Conservation (phyloP, 2,888 invertebrate species). For the Schizaphis graminum region DNA sequence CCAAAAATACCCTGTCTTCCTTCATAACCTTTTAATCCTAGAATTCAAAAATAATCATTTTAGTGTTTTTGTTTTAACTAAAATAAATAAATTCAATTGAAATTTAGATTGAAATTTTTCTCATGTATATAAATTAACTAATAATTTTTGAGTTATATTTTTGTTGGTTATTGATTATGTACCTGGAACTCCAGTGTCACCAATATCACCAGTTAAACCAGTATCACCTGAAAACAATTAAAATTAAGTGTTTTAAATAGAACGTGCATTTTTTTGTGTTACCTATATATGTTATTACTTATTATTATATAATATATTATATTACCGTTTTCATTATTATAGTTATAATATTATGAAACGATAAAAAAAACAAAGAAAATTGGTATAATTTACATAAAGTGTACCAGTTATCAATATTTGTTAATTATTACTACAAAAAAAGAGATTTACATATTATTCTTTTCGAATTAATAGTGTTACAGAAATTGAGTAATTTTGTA, state of each 20-base stretch:
- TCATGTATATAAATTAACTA: not conserved
- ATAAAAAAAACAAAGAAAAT: not conserved
- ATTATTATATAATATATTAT: not conserved
- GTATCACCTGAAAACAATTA: constrained; percentile 47
- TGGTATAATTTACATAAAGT: not conserved
- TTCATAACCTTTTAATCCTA: constrained; percentile 56
- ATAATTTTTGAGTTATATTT: not conserved
- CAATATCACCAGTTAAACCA: constrained; percentile 67
- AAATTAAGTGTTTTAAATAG: not conserved
- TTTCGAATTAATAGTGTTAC: not conserved
- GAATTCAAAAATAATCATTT: not conserved
- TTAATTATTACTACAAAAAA: not conserved
- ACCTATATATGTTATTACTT: not conserved
- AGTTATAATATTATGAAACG: not conserved
- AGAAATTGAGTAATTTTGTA: not conserved
- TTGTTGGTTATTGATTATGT: constrained; percentile 43
- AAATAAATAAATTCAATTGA: not conserved
- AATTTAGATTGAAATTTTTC: not conserved
- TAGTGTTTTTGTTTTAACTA: not conserved
- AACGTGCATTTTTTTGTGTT: not conserved
- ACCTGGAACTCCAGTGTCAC: constrained; percentile 67
- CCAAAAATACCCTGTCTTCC: constrained; percentile 67
- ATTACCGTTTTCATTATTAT: not conserved
- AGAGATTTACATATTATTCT: not conserved
- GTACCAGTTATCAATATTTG: not conserved